Conservation (phyloP, 1,140 invertebrate genomes). For the Prorops nasuta region DNA sequence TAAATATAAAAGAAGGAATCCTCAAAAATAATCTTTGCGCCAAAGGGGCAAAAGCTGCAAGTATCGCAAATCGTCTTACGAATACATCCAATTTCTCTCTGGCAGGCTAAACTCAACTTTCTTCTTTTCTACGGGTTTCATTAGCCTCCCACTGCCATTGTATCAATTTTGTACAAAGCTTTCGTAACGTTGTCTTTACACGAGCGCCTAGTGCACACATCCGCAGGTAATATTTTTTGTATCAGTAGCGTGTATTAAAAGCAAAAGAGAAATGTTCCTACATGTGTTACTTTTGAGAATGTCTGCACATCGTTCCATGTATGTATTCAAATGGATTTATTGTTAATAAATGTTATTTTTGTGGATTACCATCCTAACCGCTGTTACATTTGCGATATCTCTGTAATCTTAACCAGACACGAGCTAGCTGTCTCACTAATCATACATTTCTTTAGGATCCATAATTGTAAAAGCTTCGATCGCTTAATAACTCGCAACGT, state of each 20-base stretch:
- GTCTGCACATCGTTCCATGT: slow-evolving; percentile 1
- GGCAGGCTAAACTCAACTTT: slow-evolving; percentile 27
- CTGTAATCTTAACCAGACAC: no score
- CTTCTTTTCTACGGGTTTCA: slow-evolving; percentile 24
- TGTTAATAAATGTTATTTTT: slow-evolving; percentile 44
- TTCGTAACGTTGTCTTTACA: neutral
- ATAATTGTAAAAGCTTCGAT: no score
- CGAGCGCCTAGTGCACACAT: neutral
- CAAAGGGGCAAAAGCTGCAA: neutral
- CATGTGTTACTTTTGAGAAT: no score
- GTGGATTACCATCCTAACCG: slow-evolving; percentile 24
- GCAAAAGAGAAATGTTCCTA: no score
- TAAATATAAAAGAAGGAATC: no score
- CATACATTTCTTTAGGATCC: no score
- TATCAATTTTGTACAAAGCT: neutral
- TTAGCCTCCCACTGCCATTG: slow-evolving; percentile 6
- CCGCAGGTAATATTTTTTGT: no score
- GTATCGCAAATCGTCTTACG: no score
- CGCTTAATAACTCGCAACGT: no score
- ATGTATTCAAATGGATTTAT: slow-evolving; percentile 21
- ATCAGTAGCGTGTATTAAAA: no score
- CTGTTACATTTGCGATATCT: slow-evolving; percentile 17
- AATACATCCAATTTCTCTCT: slow-evolving; percentile 6
- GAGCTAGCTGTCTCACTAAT: no score
- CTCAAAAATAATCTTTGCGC: slow-evolving; percentile 27